A percentile compares a stretch with the other conserved stretches of the same genome.
These are phyloP conservation scores for Oplegnathus fasciatus DNA, from an alignment of 2,113 vertebrate species.

Conservation along the genomic window DNA sequence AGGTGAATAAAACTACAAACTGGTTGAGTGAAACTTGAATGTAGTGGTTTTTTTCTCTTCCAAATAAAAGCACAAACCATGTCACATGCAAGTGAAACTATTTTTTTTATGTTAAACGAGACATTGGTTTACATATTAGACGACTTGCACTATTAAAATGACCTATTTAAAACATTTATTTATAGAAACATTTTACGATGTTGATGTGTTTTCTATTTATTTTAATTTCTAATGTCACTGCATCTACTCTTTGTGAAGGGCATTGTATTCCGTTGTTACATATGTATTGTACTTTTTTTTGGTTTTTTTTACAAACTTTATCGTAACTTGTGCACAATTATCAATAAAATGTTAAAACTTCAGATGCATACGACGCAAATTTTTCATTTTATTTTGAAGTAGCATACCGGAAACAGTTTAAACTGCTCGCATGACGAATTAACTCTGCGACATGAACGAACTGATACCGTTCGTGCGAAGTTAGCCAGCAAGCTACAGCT, in stretches of 20 bases:
- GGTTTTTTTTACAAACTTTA: too few species aligned
- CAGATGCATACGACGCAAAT: too few species aligned
- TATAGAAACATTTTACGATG: background rate
- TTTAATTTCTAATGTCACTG: background rate
- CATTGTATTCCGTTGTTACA: background rate
- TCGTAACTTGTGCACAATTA: background rate
- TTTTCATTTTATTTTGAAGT: conserved; percentile 9
- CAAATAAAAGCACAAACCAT: conserved; percentile 3
- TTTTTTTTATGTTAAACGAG: background rate
- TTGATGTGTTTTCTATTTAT: background rate
- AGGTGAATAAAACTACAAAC: too few species aligned
- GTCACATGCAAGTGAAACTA: background rate
- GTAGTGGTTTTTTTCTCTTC: background rate
- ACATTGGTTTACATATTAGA: too few species aligned
- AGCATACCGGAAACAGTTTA: conserved; percentile 27
- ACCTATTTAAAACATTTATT: background rate
- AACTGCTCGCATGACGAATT: conserved; percentile 46
- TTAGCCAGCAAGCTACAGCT: conserved; percentile 10
- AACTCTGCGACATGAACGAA: conserved; percentile 44
- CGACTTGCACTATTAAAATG: too few species aligned
- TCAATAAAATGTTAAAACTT: conserved; percentile 27
- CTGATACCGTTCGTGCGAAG: background rate
- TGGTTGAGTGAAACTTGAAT: background rate
- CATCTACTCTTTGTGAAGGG: background rate
- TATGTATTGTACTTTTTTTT: background rate